Evolutionary conservation across 1,140 invertebrate species (phyloP), one percentile per base, ranked within the genome.

Genomic region (Hylaeus volcanicus): DNA sequence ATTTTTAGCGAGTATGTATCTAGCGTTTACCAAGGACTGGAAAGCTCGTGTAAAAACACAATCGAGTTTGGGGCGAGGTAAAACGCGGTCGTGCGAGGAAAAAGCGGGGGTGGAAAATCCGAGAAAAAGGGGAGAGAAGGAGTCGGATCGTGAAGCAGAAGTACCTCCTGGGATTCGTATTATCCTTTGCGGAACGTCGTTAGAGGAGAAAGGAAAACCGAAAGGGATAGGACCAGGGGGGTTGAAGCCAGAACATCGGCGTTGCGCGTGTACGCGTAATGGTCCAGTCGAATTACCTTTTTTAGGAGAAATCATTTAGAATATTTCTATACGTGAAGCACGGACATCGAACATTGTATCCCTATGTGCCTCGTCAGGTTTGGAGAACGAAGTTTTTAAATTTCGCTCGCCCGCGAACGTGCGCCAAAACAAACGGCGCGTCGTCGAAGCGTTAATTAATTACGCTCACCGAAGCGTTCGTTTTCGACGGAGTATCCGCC

Each of bases 121-220:
- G n/a, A 14, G 66, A 55, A 56, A 73, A 76, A 75, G 65, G 26
- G 63, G 43, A 66, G 61, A 39, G 26, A 39, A 26, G 69, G 37
- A 53, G 81, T 26, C 8, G 80, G 74, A 73, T 84, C 74, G 85
- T 76, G 77, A 86, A 75, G 77, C 74, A 63, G 39, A 72, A 84
- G 79, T 65, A 76, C 64, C 82, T 83, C 74, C 56, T 64, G 82
- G 78, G 78, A 81, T 84, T 86, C 69, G 86, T 81, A 86, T 87
- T 84, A 87, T 86, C 79, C 84, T 86, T 84, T 56, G 60, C 64
- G 60, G 58, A 84, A 78, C 78, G 63, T 87, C 66, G 84, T 86
- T 86, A 74, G 72, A 65, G 55, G 43, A 37, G 65, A 68, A 60
- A 11, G 15, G 65, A 53, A 12, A 55, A 56, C 41, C 5, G 56